Conservation (phyloP, 2,113 vertebrate genomes). For the Ranitomeya variabilis region DNA sequence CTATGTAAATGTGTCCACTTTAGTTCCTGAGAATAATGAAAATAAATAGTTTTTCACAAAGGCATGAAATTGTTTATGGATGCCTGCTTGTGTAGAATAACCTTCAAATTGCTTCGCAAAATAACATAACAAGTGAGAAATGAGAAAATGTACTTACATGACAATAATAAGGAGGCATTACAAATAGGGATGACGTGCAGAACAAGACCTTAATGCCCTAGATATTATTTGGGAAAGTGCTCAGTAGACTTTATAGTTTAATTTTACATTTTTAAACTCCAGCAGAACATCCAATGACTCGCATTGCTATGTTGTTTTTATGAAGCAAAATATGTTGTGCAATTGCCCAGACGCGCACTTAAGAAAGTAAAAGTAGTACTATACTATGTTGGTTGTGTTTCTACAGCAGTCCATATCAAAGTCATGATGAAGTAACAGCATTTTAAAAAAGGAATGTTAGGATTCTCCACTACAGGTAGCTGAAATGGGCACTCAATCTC, state of each 20-base stretch:
- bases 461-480: too few species aligned
- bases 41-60: conserved; percentile 43
- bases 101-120: conserved; percentile 30
- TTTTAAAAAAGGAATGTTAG: too few species aligned
- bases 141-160: conserved; percentile 42
- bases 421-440: too few species aligned
- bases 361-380: too few species aligned
- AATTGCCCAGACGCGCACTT: neutral
- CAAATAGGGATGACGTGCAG: neutral
- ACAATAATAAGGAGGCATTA: conserved; percentile 21
- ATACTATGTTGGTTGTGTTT: too few species aligned
- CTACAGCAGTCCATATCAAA: too few species aligned
- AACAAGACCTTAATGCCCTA: neutral
- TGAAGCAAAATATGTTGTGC: neutral
- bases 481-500: too few species aligned
- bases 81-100: conserved; percentile 38
- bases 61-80: conserved; percentile 46
- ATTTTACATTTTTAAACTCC: neutral
- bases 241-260: neutral
- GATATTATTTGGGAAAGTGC: neutral
- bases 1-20: conserved; percentile 40
- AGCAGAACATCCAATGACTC: neutral
- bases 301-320: neutral
- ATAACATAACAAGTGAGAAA: conserved; percentile 19
- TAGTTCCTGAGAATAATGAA: conserved; percentile 38